These are phyloP conservation scores for Gobionotothen gibberifrons DNA, from an alignment of 2,797 vertebrate genomes.

Conservation along the genomic window DNA sequence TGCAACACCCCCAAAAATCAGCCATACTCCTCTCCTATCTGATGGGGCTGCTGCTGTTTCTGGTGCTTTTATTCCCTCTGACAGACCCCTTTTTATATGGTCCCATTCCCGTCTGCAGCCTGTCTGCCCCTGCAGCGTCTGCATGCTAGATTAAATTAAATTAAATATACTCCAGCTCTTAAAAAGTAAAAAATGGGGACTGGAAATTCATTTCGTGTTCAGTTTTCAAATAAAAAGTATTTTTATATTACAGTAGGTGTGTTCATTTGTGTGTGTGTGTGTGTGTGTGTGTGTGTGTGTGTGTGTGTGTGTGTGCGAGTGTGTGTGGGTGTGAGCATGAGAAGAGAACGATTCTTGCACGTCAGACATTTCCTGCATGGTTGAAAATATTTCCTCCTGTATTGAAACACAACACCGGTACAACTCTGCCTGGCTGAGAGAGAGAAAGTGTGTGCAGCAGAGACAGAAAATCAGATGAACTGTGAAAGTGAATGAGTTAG, in stretches of 20 bases:
- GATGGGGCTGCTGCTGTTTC: slow-evolving; percentile 82
- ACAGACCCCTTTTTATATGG: slow-evolving; percentile 86
- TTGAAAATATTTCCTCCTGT: slow-evolving; percentile 75
- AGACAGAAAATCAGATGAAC: slow-evolving; percentile 57
- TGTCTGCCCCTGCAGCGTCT: slow-evolving; percentile 63
- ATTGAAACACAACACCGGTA: slow-evolving; percentile 68
- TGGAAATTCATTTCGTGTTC: slow-evolving; percentile 29
- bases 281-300: slow-evolving; percentile 9
- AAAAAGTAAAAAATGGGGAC: slow-evolving; percentile 10
- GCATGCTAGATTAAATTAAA: slow-evolving; percentile 64
- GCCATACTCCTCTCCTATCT: slow-evolving; percentile 80
- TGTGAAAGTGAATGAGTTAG: slow-evolving; percentile 38
- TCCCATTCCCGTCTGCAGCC: slow-evolving; percentile 78
- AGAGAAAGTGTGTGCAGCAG: slow-evolving; percentile 27
- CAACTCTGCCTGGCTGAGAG: slow-evolving; percentile 49
- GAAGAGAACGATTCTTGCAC: slow-evolving; percentile 42
- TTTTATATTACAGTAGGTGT: slow-evolving; percentile 14
- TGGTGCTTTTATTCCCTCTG: slow-evolving; percentile 84
- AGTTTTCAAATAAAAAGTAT: slow-evolving; percentile 30
- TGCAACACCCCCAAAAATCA: slow-evolving; percentile 80
- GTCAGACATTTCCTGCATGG: slow-evolving; percentile 75
- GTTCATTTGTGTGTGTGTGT: slow-evolving; percentile 20
- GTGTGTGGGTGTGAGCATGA: slow-evolving; percentile 14
- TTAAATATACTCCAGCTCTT: slow-evolving; percentile 19
- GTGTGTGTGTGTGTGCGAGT: slow-evolving; percentile 8